Evolutionary conservation across 1,140 invertebrate species (phyloP).

Genomic region (Neodiprion fabricii): DNA sequence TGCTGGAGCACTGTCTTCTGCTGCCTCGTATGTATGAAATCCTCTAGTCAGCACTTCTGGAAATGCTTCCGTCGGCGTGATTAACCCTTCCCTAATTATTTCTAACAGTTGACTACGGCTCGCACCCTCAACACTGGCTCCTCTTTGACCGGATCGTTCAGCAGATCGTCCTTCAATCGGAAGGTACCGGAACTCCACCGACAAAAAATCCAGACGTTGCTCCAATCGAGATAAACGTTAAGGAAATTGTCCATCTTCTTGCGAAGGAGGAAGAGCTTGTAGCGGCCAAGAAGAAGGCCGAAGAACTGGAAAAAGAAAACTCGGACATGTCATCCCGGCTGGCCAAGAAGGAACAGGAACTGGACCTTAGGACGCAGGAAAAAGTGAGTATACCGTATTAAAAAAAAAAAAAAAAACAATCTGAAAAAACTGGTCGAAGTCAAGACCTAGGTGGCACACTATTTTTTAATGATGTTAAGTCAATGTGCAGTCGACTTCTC

Average conservation of each 20-base stretch:
- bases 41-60: too few species aligned
- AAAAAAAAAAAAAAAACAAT: not conserved
- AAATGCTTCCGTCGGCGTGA: not conserved
- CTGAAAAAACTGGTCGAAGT: not conserved
- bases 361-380: conserved; percentile 88
- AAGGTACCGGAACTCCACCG: conserved; percentile 66
- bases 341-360: conserved; percentile 92
- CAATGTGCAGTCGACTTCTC: too few species aligned
- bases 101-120: conserved; percentile 73
- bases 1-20: conserved; percentile 90
- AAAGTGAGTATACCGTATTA: conserved; percentile 62
- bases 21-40: conserved; percentile 79
- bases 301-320: conserved; percentile 89
- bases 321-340: conserved; percentile 84
- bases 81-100: conserved; percentile 32
- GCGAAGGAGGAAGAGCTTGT: conserved; percentile 94
- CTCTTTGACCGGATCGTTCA: conserved; percentile 95
- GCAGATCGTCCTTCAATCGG: conserved; percentile 89
- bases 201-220: conserved; percentile 82
- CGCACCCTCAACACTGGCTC: conserved; percentile 90
- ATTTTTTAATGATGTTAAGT: too few species aligned
- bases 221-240: conserved; percentile 89
- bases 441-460: not conserved
- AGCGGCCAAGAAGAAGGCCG: conserved; percentile 84
- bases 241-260: conserved; percentile 87